These are phyloP conservation scores for Callorhinus ursinus DNA, from an alignment of 2,113 vertebrate genomes.

Conservation along the genomic window DNA sequence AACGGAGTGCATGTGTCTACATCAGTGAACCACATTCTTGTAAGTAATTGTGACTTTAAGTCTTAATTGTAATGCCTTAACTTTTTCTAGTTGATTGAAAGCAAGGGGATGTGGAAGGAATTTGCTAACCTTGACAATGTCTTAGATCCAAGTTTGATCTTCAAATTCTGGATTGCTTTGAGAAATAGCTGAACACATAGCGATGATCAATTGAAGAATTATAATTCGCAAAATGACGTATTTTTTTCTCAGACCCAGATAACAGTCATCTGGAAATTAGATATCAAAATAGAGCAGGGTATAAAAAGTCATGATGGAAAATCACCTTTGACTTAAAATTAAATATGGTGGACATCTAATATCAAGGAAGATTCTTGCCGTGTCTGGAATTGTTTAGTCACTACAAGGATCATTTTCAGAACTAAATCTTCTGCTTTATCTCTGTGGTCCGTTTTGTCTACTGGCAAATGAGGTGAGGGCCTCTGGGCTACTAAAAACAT, in stretches of 20 bases:
- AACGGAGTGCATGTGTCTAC: not conserved
- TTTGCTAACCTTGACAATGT: not conserved
- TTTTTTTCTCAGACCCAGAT: not conserved
- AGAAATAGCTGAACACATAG: not conserved
- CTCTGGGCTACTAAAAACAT: conserved; percentile 1
- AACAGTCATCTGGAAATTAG: not conserved
- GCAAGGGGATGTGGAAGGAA: not conserved
- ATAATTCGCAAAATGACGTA: not conserved
- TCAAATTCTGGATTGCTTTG: not conserved
- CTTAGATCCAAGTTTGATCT: not conserved
- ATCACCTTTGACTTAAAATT: not conserved
- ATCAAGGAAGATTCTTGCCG: not conserved
- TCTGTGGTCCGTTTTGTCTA: not conserved
- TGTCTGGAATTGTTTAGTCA: not conserved
- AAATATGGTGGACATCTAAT: not conserved
- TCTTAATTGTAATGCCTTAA: not conserved
- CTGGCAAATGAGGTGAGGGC: not conserved
- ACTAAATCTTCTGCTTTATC: not conserved
- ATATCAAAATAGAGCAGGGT: not conserved
- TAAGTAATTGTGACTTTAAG: not conserved
- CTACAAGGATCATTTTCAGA: not conserved
- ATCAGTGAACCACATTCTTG: not conserved
- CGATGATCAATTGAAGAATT: not conserved
- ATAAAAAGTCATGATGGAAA: not conserved
- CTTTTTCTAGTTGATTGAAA: not conserved